Base-by-base conservation (phyloP, 2,797 vertebrate species). In the Avahi laniger region DNA sequence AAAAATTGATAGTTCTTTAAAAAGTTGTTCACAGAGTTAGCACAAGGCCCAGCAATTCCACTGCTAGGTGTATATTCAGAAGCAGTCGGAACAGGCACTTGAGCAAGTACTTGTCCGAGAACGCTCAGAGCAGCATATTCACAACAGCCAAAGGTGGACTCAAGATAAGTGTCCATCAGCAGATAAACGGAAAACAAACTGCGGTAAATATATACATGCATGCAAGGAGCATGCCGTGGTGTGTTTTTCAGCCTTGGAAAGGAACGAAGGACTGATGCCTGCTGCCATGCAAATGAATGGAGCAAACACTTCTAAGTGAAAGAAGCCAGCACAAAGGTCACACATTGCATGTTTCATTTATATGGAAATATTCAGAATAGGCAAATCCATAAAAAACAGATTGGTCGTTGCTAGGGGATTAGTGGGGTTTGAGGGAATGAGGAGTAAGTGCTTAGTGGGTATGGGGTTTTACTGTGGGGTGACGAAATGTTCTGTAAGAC, bases 71-170 rank as follows among this genome's bases (percentile, higher is more conserved):
- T 13, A 17, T 11, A 12, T 24, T 5, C 9, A 6, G 33, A 20
- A 61, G 73, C 17, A 20, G 0, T 26, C 63, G 9, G 79, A 41
- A n/a, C 5, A 41, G 61, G n/a, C 5, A 12, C 69, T 26, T 18
- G 17, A 18, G 20, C 22, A 4, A 22, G 20, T 11, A 14, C 59
- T 33, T 54, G 18, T 5, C 14, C 0, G 0, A 1, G 10, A 33
- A 3, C 33, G 26, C 20, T n/a, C n/a, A 12, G 4, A 48, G 86
- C 33, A 9, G 50, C 50, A 38, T 18, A 6, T 10, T 26, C 72
- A 18, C 50, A 17, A 4, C 10, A 46, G 38, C 26, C 33, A 20
- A 41, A 48, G 20, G n/a, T 48, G 18, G 79, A 59, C 48, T 12
- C 13, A 6, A 10, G 41, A 9, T 10, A 11, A 20, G 18, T 22